These are phyloP conservation scores for Cyprinodon variegatus DNA, from an alignment of 2,113 vertebrate genomes.

Conservation along the genomic window DNA sequence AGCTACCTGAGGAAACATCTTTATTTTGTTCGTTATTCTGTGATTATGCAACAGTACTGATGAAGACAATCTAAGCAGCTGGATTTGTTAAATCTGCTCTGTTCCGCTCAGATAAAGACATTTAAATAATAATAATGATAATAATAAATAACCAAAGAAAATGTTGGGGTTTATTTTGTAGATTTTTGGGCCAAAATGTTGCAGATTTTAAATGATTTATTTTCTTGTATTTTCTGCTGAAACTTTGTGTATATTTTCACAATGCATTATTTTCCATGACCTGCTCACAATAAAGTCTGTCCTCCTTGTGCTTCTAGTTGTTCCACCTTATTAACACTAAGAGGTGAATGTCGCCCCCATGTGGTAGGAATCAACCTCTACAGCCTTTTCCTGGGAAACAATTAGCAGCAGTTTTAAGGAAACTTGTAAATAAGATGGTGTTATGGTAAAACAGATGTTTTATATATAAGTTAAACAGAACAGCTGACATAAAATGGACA, in stretches of 20 bases:
- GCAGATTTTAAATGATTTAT: not conserved
- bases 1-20: conserved; percentile 65
- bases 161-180: not conserved
- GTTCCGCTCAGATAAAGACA: conserved; percentile 10
- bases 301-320: conserved; percentile 20
- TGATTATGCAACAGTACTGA: conserved; percentile 9
- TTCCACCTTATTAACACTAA: not conserved
- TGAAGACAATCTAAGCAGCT: conserved; percentile 13
- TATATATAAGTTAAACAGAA: conserved; percentile 34
- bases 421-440: not conserved
- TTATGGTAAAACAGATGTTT: conserved; percentile 24
- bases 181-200: conserved; percentile 51
- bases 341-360: conserved; percentile 45
- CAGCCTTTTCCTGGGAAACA: conserved; percentile 7
- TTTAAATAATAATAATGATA: not conserved
- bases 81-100: conserved; percentile 13
- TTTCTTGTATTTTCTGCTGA: conserved; percentile 21
- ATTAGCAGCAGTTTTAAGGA: conserved; percentile 4
- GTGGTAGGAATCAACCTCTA: conserved; percentile 46
- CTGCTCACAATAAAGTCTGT: conserved; percentile 48
- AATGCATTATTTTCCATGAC: conserved; percentile 18
- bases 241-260: conserved; percentile 42
- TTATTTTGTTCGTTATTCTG: no score
- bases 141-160: not conserved
- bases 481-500: conserved; percentile 5